Evolutionary conservation across 2,888 invertebrate species (phyloP), one percentile per base, ranked within the genome.

Genomic region (Drosophila emarginata): DNA sequence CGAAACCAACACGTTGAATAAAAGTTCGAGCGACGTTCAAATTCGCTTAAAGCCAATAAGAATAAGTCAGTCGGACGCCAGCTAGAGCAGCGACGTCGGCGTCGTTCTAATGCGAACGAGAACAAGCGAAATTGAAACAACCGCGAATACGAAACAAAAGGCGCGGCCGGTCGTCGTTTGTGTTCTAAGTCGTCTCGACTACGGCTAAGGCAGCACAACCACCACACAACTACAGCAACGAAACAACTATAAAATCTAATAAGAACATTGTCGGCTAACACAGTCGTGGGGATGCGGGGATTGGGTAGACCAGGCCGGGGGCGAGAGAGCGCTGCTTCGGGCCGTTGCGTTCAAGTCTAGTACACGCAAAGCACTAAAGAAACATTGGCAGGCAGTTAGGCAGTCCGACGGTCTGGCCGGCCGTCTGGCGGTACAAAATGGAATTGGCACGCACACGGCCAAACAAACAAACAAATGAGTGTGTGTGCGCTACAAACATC

Each of bases 1-100:
- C 84, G 84, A 74, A 84, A 79, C 86, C 80, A 82, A 81, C 84
- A 86, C 85, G 85, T 84, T 82, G 81, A 85, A 85, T 85, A 84
- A 85, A 85, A 80, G 86, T 84, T 80, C 84, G 74, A 79, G 82
- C 82, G 76, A 84, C 82, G 80, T 86, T 82, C 64, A 80, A 80
- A 85, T 86, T 82, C 84, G 85, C 85, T 85, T 84, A 86, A 84
- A 82, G 84, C 86, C 79, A 85, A 86, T 80, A 84, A 84, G 54
- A 54, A 54, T 54, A 57, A 57, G 36, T 57, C 57, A 57, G 82
- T 80, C 78, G 74, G 74, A 60, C 74, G 79, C 40, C 72, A n/a
- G 37, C 65, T 12, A 11, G 51, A 37, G 32, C 72, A 15, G 60
- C 26, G 61, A 21, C 58, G 14, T 58, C 23, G 61, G 18, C 73